Evolutionary conservation across 2,113 vertebrate genomes (phyloP).

Genomic region (Anolis carolinensis): DNA sequence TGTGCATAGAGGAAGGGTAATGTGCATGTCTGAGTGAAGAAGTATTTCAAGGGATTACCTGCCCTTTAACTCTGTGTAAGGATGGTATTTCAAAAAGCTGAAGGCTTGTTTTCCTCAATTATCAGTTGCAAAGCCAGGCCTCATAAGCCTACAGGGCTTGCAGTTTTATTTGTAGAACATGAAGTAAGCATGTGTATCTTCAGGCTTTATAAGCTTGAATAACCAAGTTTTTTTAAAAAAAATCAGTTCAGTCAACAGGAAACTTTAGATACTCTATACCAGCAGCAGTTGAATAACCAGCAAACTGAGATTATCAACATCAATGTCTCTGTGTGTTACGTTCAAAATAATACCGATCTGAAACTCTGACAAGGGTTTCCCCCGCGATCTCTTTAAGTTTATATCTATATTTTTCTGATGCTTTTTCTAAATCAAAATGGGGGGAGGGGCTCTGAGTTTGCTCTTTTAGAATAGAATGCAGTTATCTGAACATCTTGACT

Average conservation of each 20-base stretch:
- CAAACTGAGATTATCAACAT: constrained; percentile 38
- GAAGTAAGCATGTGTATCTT: constrained; percentile 72
- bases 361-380: neutral
- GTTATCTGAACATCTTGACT: constrained; percentile 38
- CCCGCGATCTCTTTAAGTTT: constrained; percentile 14
- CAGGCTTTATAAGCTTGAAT: constrained; percentile 74
- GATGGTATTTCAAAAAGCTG: constrained; percentile 70
- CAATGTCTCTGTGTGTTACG: neutral
- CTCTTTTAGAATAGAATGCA: neutral
- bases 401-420: neutral
- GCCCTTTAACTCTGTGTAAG: constrained; percentile 62
- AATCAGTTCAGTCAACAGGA: constrained; percentile 76
- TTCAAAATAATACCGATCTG: constrained; percentile 32
- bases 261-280: constrained; percentile 63
- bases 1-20: neutral
- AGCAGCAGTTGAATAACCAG: constrained; percentile 54
- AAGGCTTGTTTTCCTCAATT: constrained; percentile 71
- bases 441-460: no score
- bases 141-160: constrained; percentile 73
- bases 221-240: constrained; percentile 57
- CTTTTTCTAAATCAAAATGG: neutral
- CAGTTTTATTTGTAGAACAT: constrained; percentile 72
- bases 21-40: neutral
- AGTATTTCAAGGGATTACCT: constrained; percentile 37
- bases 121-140: constrained; percentile 72